Conservation (phyloP, 2,888 invertebrate genomes). For the Sinotaia quadrata region DNA sequence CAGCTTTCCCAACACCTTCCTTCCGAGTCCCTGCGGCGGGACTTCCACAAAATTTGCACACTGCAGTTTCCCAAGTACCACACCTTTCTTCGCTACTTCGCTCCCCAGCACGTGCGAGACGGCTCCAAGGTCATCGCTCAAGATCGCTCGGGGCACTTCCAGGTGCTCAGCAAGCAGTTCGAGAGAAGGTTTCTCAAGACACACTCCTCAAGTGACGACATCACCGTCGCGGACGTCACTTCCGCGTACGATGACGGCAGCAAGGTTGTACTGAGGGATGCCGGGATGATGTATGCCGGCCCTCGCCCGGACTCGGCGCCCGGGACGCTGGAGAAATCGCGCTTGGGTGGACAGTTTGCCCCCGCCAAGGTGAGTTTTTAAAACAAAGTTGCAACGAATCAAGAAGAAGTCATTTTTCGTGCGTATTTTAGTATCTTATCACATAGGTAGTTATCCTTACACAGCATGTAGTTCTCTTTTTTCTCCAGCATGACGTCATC, state of each 20-base stretch:
- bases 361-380: too few relatives aligned
- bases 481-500: too few relatives aligned
- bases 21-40: slow-evolving; percentile 45
- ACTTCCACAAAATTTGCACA: slow-evolving; percentile 59
- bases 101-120: slow-evolving; percentile 43
- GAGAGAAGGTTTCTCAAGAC: too few relatives aligned
- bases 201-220: too few relatives aligned
- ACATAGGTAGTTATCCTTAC: too few relatives aligned
- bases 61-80: slow-evolving; percentile 56
- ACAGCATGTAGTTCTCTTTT: too few relatives aligned
- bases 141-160: slow-evolving; percentile 55
- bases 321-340: slow-evolving; percentile 16
- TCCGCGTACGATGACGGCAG: neutral
- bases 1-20: slow-evolving; percentile 53
- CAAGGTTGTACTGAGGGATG: neutral
- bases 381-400: too few relatives aligned
- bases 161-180: slow-evolving; percentile 53
- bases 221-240: slow-evolving; percentile 31
- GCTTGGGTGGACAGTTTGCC: slow-evolving; percentile 12
- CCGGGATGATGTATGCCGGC: slow-evolving; percentile 26
- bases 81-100: slow-evolving; percentile 52
- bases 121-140: slow-evolving; percentile 53
- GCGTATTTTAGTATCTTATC: too few relatives aligned
- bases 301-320: slow-evolving; percentile 27
- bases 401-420: too few relatives aligned